Evolutionary conservation across 2,888 invertebrate species (phyloP).

Genomic region (Chymomyza caudatula): DNA sequence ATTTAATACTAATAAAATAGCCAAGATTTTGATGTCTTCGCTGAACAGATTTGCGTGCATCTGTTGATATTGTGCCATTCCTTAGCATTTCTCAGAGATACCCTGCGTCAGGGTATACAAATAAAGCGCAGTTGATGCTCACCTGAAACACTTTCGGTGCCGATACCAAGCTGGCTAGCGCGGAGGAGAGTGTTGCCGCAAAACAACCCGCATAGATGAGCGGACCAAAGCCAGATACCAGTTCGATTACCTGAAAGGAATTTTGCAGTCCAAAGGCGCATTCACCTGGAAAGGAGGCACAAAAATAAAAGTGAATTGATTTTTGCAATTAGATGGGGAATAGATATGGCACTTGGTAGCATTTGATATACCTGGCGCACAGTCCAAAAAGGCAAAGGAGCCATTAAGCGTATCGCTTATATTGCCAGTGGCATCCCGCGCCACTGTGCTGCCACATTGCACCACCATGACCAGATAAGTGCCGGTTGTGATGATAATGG

Average conservation of each 20-base stretch:
- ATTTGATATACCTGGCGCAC: constrained; percentile 75
- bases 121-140: neutral
- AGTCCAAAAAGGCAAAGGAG: constrained; percentile 80
- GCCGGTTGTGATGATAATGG: constrained; percentile 90
- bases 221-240: constrained; percentile 92
- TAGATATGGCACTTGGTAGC: neutral
- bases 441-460: constrained; percentile 86
- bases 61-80: no score
- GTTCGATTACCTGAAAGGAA: constrained; percentile 85
- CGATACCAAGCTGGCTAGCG: constrained; percentile 95
- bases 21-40: no score
- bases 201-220: constrained; percentile 98
- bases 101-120: no score
- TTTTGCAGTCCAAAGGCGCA: constrained; percentile 79
- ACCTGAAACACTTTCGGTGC: constrained; percentile 94
- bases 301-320: neutral
- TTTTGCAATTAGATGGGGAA: neutral
- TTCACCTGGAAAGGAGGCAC: constrained; percentile 78
- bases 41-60: no score
- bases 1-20: no score
- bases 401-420: constrained; percentile 80
- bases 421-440: constrained; percentile 89
- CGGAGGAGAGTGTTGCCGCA: constrained; percentile 97
- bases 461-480: constrained; percentile 93
- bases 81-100: no score